Conservation (phyloP, 2,797 vertebrate species). For the Ciconia nigra region DNA sequence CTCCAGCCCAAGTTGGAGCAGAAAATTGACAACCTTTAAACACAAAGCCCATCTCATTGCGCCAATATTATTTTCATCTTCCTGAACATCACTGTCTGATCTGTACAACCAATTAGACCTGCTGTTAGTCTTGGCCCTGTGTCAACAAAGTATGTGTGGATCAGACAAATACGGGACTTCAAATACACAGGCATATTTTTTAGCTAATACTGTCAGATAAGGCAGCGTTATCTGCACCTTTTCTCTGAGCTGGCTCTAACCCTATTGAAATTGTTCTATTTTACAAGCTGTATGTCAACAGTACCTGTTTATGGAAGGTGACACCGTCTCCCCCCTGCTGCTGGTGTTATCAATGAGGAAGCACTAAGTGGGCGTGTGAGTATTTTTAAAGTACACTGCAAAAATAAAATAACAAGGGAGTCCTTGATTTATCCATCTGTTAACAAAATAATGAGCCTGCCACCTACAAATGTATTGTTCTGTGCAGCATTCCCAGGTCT, state of each 20-base stretch:
- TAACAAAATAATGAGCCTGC: neutral
- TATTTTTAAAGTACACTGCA: slow-evolving; percentile 40
- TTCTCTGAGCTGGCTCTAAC: slow-evolving; percentile 31
- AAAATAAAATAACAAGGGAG: slow-evolving; percentile 54
- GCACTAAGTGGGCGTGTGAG: slow-evolving; percentile 71
- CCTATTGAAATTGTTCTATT: slow-evolving; percentile 23
- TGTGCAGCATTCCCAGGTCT: neutral
- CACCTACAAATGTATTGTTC: neutral
- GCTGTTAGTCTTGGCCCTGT: slow-evolving; percentile 28
- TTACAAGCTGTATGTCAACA: slow-evolving; percentile 63
- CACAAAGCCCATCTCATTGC: slow-evolving; percentile 18
- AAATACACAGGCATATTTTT: slow-evolving; percentile 45
- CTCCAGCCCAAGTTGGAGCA: slow-evolving; percentile 28
- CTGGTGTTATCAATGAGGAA: slow-evolving; percentile 76
- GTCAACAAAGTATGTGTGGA: slow-evolving; percentile 14
- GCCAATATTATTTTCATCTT: slow-evolving; percentile 54
- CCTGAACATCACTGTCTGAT: slow-evolving; percentile 39
- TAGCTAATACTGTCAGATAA: slow-evolving; percentile 55
- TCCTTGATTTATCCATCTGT: slow-evolving; percentile 17
- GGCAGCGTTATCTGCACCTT: slow-evolving; percentile 46
- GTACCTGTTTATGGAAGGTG: slow-evolving; percentile 74
- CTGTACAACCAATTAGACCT: slow-evolving; percentile 23
- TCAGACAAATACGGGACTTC: slow-evolving; percentile 55
- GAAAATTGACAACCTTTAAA: slow-evolving; percentile 4
- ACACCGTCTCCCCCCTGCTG: slow-evolving; percentile 33